Base-by-base conservation (phyloP, 2,888 invertebrate genomes). In the Apodemia duryi region DNA sequence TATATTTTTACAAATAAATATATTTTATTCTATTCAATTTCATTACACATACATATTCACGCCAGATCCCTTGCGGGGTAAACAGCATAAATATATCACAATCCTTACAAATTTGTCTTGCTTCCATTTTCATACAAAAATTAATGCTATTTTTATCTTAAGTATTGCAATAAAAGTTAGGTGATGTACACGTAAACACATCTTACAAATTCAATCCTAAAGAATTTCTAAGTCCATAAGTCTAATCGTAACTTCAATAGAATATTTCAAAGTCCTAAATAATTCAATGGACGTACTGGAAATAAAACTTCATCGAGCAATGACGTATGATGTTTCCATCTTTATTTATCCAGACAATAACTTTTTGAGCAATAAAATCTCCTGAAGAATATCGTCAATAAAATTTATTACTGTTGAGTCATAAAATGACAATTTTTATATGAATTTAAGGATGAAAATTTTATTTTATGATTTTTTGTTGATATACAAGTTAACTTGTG, bases 341-440 rank as follows among this genome's bases (percentile, higher is more conserved):
- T 74, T 73, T 74, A 74, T 74, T 75, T 75, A 75, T 74, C 70
- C 67, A 71, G 68, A 72, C 73, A 78, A 77, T 78, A 78, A 79
- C 77, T 77, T 75, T 71, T 67, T 64, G 64, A 69, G 72, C 72
- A 72, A 77, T 35, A 35, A 35, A 35, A 35, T 2, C 35, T 35
- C 6, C 35, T 79, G 70, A 73, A 74, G 70, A 73, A 75, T 76
- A 77, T 21, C 21, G 21, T 21, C 21, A 21, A 21, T 21, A 21
- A 21, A 21, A 21, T 21, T 21, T 21, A 21, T 78, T 75, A 73
- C 74, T 72, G 69, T 76, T 77, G 76, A 75, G 77, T 78, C 80
- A 76, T 81, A 81, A 81, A 80, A 76, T 61, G 73, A 74, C 73
- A 72, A 77, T 82, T 83, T 41, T 81, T 80, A 82, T 80, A 78